Evolutionary conservation across 1,140 invertebrate species (phyloP).

Genomic region (Orchestia grillus): DNA sequence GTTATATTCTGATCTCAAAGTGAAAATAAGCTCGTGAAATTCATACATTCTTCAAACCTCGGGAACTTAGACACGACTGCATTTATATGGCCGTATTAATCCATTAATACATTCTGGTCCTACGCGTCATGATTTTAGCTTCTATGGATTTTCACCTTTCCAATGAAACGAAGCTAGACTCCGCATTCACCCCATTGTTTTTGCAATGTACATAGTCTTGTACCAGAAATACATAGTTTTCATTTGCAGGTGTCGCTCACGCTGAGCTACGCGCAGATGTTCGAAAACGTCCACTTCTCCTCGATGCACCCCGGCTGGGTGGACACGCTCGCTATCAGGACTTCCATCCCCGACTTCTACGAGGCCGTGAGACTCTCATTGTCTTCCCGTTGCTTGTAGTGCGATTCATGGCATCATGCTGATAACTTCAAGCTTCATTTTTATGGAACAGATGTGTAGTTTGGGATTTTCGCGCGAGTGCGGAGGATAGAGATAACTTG

Average conservation of each 20-base stretch:
- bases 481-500: not conserved
- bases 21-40: no score
- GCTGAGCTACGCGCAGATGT: conserved; percentile 71
- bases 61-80: no score
- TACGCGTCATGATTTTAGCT: no score
- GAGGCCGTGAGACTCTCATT: conserved; percentile 66
- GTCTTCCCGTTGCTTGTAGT: not conserved
- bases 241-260: conserved; percentile 72
- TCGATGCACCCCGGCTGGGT: conserved; percentile 75
- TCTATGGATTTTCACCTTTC: no score
- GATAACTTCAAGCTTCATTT: not conserved
- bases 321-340: conserved; percentile 73
- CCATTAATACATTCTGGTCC: no score
- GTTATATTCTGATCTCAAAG: no score
- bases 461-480: not conserved
- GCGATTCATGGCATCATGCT: not conserved
- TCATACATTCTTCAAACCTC: no score
- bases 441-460: not conserved
- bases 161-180: no score
- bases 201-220: not conserved
- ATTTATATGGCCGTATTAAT: no score
- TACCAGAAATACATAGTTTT: not conserved
- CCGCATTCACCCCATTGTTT: no score
- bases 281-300: conserved; percentile 73
- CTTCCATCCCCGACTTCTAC: conserved; percentile 73